Base-by-base conservation (phyloP, 1,140 invertebrate genomes). In the Scaptomyza graminum region DNA sequence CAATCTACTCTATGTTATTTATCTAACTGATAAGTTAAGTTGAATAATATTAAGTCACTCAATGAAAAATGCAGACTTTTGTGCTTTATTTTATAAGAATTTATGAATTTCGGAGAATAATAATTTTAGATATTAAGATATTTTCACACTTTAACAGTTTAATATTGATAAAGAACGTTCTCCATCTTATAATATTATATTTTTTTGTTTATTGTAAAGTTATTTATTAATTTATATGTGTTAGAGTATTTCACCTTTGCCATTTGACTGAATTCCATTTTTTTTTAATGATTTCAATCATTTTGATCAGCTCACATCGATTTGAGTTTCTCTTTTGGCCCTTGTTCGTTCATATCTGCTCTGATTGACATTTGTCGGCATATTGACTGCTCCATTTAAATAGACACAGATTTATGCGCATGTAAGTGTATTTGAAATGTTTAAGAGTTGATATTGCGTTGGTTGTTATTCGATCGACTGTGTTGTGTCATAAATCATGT, bases 331-430 rank as follows among this genome's bases (percentile, higher is more conserved):
- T 62, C 56, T 34, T 37, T 63, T 37, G 71, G 61, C 61, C 62
- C 47, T 60, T 49, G 55, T 56, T 61, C 39, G 46, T 57, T 65
- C 47, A 18, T 71, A 52, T 71, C 62, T 43, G 50, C 52, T 56
- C 47, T 84, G 82, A 85, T 85, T 87, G 82, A 85, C 83, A 88
- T 85, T 85, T 82, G 78, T 76, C 78, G 73, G 69, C 62, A 65
- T 76, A 81, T 85, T 60, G 79, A 68, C 52, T 85, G 77, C 63
- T 77, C 65, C 71, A 77, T 84, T 70, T 70, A 11, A 55, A 70
- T 52, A 13, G 7, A 76, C 60, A 65, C 25, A 54, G 37, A 73
- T 67, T 50, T 13, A 28, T 22, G 52, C 44, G 34, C 8, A 15
- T 11, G 11, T 7, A 25, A 39, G 15, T 47, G 13, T 54, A 37